Conservation (phyloP, 2,888 invertebrate species). For the Thelaira solivaga region DNA sequence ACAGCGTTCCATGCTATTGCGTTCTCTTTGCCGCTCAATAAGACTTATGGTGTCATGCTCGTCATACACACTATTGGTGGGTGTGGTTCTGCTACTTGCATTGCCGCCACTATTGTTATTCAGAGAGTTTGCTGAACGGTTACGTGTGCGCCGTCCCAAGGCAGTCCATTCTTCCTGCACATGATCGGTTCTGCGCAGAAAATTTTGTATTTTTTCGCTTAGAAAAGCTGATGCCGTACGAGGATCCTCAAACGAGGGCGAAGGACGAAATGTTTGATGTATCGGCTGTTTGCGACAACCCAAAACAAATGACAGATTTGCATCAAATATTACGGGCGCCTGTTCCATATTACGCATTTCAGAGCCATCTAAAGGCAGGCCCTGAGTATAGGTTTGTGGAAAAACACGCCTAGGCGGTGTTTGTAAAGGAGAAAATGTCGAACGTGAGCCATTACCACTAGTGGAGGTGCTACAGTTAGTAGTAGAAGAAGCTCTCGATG, state of each 20-base stretch:
- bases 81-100: constrained; percentile 56
- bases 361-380: constrained; percentile 78
- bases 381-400: constrained; percentile 80
- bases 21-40: constrained; percentile 75
- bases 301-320: constrained; percentile 87
- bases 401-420: constrained; percentile 82
- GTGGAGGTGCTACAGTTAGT: constrained; percentile 67
- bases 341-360: constrained; percentile 83
- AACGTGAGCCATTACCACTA: constrained; percentile 6
- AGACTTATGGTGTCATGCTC: constrained; percentile 74
- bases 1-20: constrained; percentile 75
- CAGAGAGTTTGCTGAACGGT: constrained; percentile 71
- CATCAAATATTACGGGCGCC: constrained; percentile 88
- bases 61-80: constrained; percentile 69
- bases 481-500: constrained; percentile 68
- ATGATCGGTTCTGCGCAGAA: constrained; percentile 89
- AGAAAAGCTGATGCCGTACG: constrained; percentile 87
- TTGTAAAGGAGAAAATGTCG: constrained; percentile 66
- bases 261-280: constrained; percentile 83
- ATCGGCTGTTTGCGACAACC: constrained; percentile 85
- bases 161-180: constrained; percentile 92
- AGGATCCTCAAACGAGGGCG: constrained; percentile 87
- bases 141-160: constrained; percentile 79
- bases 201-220: constrained; percentile 86
- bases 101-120: too few species aligned